These are phyloP conservation scores for Microtus californicus DNA, from an alignment of 2,797 vertebrate genomes.

Conservation along the genomic window DNA sequence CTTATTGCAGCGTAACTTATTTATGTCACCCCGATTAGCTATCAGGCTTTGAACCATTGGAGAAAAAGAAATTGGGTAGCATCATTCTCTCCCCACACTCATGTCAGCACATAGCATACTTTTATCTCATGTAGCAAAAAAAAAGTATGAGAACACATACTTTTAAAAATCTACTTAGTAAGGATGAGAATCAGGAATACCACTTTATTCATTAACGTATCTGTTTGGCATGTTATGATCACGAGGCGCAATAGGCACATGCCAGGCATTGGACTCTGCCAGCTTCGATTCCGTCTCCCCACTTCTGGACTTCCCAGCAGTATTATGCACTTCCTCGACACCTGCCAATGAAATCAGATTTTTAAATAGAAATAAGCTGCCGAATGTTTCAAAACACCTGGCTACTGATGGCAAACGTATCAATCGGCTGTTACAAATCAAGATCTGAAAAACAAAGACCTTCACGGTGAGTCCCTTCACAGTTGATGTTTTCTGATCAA, in stretches of 20 bases:
- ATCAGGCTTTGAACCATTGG: neutral
- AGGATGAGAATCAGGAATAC: neutral
- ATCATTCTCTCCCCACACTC: neutral
- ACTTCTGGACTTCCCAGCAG: neutral
- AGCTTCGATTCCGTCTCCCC: neutral
- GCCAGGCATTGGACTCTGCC: neutral
- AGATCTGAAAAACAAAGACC: neutral
- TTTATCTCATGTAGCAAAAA: neutral
- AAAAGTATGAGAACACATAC: neutral
- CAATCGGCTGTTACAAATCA: slow-evolving; percentile 10
- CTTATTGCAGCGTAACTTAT: neutral
- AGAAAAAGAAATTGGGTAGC: neutral
- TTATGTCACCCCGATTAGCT: neutral
- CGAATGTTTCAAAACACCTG: neutral
- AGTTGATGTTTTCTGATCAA: neutral
- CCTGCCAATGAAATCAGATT: neutral
- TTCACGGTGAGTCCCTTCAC: neutral
- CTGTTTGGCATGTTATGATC: neutral
- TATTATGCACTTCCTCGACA: neutral
- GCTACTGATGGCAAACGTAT: neutral
- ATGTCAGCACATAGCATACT: neutral
- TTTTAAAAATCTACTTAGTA: slow-evolving; percentile 26
- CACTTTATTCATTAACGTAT: neutral
- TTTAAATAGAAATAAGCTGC: neutral
- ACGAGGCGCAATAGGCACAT: neutral